Conservation (phyloP, 2,797 vertebrate species). For the Ambastaia sidthimunki region DNA sequence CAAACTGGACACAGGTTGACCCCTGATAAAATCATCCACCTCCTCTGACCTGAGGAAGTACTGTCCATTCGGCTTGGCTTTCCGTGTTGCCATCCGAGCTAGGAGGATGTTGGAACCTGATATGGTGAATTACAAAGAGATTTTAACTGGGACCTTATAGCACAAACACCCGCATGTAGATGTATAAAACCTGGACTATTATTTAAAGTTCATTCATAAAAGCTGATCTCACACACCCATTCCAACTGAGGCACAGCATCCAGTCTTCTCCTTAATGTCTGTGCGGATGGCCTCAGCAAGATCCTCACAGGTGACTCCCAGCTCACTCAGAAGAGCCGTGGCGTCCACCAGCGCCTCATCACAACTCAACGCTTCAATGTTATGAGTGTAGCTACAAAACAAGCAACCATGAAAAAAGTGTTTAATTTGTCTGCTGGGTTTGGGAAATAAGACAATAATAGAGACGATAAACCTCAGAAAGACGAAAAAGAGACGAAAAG, state of each 20-base stretch:
- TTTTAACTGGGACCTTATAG: not conserved
- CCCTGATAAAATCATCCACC: conserved; percentile 96
- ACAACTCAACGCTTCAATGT: conserved; percentile 97
- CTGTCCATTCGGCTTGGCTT: conserved; percentile 94
- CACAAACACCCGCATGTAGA: not conserved
- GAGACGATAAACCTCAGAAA: not conserved
- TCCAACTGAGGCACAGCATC: conserved; percentile 93
- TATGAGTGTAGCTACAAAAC: conserved; percentile 88
- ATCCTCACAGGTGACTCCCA: conserved; percentile 85
- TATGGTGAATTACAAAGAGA: conserved; percentile 22
- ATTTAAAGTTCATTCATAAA: conserved; percentile 5
- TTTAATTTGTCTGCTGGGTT: not conserved
- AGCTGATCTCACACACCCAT: conserved; percentile 80
- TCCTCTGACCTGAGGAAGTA: conserved; percentile 91
- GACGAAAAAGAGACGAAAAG: too few relatives aligned
- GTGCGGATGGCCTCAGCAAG: conserved; percentile 85
- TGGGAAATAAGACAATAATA: not conserved
- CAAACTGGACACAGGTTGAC: conserved; percentile 88
- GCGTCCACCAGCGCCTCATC: conserved; percentile 94
- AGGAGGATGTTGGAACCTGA: conserved; percentile 97
- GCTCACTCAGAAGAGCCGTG: conserved; percentile 87
- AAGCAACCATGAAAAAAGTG: not conserved
- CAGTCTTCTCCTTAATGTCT: conserved; percentile 90
- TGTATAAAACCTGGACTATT: too few relatives aligned
- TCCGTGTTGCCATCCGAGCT: conserved; percentile 94